Evolutionary conservation across 2,113 vertebrate species (phyloP).

Genomic region (Colaptes auratus): DNA sequence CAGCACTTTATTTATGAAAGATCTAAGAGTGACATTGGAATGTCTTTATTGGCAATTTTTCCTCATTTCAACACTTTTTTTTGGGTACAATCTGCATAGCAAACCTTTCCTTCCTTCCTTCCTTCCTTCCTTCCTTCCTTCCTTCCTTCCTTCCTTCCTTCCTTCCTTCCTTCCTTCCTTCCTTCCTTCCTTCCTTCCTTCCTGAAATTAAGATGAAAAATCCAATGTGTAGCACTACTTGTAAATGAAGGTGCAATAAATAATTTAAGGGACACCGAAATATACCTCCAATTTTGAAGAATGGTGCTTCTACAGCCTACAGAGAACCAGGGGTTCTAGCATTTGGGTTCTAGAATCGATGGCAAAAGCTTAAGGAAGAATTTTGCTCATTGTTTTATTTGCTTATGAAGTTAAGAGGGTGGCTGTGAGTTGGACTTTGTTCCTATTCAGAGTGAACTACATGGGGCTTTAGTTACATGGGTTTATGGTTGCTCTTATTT

Average conservation of each 20-base stretch:
- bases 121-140: not conserved
- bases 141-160: not conserved
- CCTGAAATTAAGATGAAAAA: not conserved
- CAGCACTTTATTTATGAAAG: not conserved
- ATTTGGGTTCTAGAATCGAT: not conserved
- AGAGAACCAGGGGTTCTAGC: not conserved
- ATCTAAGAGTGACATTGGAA: not conserved
- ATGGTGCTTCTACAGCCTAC: not conserved
- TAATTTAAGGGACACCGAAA: too few species aligned
- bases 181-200: not conserved
- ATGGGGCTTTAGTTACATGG: not conserved
- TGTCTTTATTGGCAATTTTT: not conserved
- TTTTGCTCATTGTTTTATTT: not conserved
- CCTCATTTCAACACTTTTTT: not conserved
- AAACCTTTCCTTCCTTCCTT: not conserved
- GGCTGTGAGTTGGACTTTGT: not conserved
- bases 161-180: too few species aligned
- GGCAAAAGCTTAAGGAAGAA: not conserved
- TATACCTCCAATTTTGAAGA: not conserved
- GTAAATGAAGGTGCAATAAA: not conserved
- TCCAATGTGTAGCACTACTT: not conserved
- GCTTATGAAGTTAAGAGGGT: not conserved
- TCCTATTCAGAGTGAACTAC: not conserved
- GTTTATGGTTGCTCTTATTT: not conserved
- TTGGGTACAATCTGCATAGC: not conserved